Evolutionary conservation across 2,888 invertebrate species (phyloP).

Genomic region (Oligia latruncula): DNA sequence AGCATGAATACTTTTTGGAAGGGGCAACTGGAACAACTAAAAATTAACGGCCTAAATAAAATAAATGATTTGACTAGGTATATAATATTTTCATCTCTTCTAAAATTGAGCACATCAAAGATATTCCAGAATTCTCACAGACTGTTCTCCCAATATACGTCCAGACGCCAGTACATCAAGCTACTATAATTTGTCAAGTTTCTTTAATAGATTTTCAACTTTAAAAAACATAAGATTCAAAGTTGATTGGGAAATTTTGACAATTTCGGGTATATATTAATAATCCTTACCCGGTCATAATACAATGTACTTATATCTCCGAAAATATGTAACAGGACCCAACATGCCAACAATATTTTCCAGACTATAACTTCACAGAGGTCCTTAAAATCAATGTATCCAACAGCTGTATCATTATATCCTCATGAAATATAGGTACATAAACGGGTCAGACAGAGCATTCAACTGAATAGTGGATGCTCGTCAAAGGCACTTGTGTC

Average conservation of each 20-base stretch:
- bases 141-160: not conserved
- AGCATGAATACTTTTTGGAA: not conserved
- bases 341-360: not conserved
- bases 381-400: constrained; percentile 46
- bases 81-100: not conserved
- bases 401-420: constrained; percentile 21
- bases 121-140: not conserved
- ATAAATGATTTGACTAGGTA: not conserved
- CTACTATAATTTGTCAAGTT: no score
- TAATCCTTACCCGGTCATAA: no score
- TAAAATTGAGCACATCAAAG: not conserved
- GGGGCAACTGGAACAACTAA: not conserved
- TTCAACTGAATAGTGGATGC: constrained; percentile 31
- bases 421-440: constrained; percentile 35
- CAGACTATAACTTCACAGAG: constrained; percentile 9
- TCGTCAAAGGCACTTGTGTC: constrained; percentile 38
- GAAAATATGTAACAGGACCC: not conserved
- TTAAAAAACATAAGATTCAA: no score
- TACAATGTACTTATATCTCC: not conserved
- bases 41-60: not conserved
- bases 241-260: no score
- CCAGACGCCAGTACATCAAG: no score
- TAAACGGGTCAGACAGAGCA: constrained; percentile 23
- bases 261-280: not conserved
- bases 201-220: no score